Evolutionary conservation across 2,113 vertebrate species (phyloP).

Genomic region (Catharus bicknelli): DNA sequence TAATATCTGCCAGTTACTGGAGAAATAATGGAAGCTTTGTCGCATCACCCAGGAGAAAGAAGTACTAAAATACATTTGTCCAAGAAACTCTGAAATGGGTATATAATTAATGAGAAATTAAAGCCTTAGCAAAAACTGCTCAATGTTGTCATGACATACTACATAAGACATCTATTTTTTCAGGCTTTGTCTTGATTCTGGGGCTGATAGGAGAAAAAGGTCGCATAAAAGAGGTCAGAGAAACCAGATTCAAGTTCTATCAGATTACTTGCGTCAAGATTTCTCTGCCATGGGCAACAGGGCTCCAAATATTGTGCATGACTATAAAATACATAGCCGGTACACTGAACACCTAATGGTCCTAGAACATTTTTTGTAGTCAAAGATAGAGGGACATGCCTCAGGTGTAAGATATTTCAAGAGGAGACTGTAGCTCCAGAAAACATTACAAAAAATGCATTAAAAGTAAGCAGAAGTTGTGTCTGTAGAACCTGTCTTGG

Average conservation of each 20-base stretch:
- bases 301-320: neutral
- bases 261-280: neutral
- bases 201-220: neutral
- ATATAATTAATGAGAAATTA: constrained; percentile 7
- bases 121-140: constrained; percentile 33
- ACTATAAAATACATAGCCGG: neutral
- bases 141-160: neutral
- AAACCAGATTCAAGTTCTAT: neutral
- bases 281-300: neutral
- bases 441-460: neutral
- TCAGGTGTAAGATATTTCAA: neutral
- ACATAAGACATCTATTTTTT: neutral
- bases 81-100: neutral
- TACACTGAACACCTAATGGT: neutral
- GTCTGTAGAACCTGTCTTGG: neutral
- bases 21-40: neutral
- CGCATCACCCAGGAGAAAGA: neutral
- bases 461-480: neutral
- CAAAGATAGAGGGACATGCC: neutral
- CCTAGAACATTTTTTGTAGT: neutral
- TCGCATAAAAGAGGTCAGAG: neutral
- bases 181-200: neutral
- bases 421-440: neutral
- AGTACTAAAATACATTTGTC: neutral
- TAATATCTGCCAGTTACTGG: neutral